Evolutionary conservation across 1,140 invertebrate genomes (phyloP).

Genomic region (Achroia grisella): DNA sequence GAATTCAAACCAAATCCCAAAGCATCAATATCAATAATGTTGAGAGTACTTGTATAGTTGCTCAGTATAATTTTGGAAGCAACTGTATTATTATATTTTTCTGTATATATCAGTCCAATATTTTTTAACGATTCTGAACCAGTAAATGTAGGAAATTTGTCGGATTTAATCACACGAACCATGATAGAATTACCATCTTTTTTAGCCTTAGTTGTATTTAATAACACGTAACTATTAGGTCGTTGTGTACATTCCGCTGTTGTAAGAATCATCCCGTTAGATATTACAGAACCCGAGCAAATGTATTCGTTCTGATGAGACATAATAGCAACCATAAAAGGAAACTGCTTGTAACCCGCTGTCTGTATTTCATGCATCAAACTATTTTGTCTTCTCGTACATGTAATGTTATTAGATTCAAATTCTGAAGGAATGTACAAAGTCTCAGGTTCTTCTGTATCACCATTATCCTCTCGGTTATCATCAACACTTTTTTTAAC

Average conservation of each 20-base stretch:
- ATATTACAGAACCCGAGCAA: slow-evolving; percentile 47
- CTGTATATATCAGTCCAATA: slow-evolving; percentile 47
- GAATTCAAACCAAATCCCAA: slow-evolving; percentile 55
- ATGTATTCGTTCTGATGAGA: slow-evolving; percentile 52
- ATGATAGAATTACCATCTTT: slow-evolving; percentile 30
- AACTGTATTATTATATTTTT: slow-evolving; percentile 44
- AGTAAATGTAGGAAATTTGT: slow-evolving; percentile 50
- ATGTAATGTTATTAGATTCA: slow-evolving; percentile 22
- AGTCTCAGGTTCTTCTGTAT: slow-evolving; percentile 41
- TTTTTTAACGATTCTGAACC: slow-evolving; percentile 37
- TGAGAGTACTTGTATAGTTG: slow-evolving; percentile 31
- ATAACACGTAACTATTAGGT: slow-evolving; percentile 34
- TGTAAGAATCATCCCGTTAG: slow-evolving; percentile 53
- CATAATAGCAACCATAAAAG: slow-evolving; percentile 55
- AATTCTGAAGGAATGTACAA: slow-evolving; percentile 38
- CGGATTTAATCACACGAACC: slow-evolving; percentile 43
- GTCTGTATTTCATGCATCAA: slow-evolving; percentile 47
- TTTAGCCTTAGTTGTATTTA: slow-evolving; percentile 47
- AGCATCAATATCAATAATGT: slow-evolving; percentile 35
- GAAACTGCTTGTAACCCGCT: slow-evolving; percentile 42
- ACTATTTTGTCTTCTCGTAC: slow-evolving; percentile 40
- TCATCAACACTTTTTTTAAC: slow-evolving; percentile 56
- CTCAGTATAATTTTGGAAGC: slow-evolving; percentile 46
- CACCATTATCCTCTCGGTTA: slow-evolving; percentile 39
- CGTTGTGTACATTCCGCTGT: slow-evolving; percentile 41